Conservation (phyloP, 2,797 vertebrate species). For the Salarias fasciatus region DNA sequence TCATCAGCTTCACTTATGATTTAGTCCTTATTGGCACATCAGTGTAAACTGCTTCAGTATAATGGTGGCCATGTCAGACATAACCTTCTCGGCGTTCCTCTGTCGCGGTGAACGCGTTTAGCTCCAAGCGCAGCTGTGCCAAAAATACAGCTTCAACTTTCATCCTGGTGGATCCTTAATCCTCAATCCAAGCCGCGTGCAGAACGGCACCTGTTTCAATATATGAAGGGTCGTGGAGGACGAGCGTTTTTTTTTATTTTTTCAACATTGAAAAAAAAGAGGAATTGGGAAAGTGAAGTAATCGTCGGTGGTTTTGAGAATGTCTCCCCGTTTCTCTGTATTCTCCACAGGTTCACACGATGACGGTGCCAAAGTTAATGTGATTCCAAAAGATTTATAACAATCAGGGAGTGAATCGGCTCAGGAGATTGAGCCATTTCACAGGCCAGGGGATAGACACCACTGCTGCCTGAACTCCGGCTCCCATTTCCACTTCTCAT, state of each 20-base stretch:
- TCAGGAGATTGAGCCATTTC: conserved; percentile 76
- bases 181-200: conserved; percentile 4
- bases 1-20: no score
- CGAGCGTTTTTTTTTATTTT: conserved; percentile 15
- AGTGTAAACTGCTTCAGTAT: background rate
- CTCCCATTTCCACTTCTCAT: conserved; percentile 72
- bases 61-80: background rate
- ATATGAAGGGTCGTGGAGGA: conserved; percentile 18
- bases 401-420: conserved; percentile 67
- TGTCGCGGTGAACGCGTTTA: background rate
- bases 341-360: conserved; percentile 31
- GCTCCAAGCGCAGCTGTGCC: conserved; percentile 3
- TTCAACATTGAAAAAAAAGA: conserved; percentile 12
- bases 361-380: conserved; percentile 67
- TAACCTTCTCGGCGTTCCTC: background rate
- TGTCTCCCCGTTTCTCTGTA: conserved; percentile 16
- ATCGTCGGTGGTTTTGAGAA: conserved; percentile 29
- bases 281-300: conserved; percentile 2
- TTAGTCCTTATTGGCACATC: no score
- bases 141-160: conserved; percentile 1
- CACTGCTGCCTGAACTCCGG: conserved; percentile 66
- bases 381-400: conserved; percentile 75
- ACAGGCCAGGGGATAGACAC: conserved; percentile 72
- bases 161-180: background rate
- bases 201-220: conserved; percentile 1